These are phyloP conservation scores for Geophilus truncorum DNA, from an alignment of 2,888 invertebrate genomes.

Conservation along the genomic window DNA sequence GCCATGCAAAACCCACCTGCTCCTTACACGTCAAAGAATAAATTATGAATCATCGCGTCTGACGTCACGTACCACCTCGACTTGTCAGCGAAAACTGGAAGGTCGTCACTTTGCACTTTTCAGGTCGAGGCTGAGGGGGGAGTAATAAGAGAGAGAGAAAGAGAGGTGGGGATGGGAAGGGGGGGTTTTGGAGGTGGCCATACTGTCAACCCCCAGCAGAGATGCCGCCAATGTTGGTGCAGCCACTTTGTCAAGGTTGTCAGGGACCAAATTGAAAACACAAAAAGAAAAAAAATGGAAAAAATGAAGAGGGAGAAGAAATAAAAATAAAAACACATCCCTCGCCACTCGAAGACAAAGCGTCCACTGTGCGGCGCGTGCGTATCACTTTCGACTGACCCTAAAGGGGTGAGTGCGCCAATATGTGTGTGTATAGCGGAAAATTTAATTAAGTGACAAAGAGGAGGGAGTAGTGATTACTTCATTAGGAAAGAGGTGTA, in stretches of 20 bases:
- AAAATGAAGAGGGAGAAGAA: not conserved
- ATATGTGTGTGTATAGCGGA: slow-evolving; percentile 1
- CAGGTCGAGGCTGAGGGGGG: not conserved
- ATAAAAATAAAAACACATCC: not conserved
- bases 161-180: not conserved
- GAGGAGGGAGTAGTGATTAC: slow-evolving; percentile 2
- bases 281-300: slow-evolving; percentile 14
- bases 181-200: slow-evolving; percentile 4
- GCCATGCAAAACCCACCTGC: slow-evolving; percentile 22
- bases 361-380: not conserved
- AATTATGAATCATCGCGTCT: slow-evolving; percentile 25
- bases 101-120: not conserved
- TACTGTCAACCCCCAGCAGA: slow-evolving; percentile 28
- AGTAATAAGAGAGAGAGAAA: not conserved
- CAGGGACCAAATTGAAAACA: slow-evolving; percentile 25
- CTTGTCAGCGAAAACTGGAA: not conserved
- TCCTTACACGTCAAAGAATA: slow-evolving; percentile 14
- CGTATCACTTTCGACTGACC: slow-evolving; percentile 17
- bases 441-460: slow-evolving; percentile 18
- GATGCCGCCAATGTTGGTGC: slow-evolving; percentile 28
- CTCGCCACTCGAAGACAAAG: slow-evolving; percentile 2
- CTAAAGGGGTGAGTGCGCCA: not conserved
- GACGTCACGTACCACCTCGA: not conserved
- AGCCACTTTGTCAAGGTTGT: slow-evolving; percentile 31
- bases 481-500: not conserved